Percentiles rank a stretch among this genome's conserved stretches.
Conservation (phyloP, 2,888 invertebrate genomes). For the Oscheius sp. region DNA sequence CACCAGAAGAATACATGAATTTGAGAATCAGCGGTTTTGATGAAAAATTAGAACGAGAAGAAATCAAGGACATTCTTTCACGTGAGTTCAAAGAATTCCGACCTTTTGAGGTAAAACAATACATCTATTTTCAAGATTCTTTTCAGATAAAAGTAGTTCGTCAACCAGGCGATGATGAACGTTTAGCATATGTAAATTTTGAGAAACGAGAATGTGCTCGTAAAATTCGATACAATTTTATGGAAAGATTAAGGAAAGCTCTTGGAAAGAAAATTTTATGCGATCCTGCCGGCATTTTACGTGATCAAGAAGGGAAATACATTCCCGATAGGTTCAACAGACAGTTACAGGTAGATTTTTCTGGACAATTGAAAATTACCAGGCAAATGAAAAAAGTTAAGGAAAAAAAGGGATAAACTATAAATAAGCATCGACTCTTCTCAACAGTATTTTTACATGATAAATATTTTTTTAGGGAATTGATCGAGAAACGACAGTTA, state of each 20-base stretch:
- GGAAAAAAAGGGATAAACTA: too few species aligned
- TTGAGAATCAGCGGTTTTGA: constrained; percentile 66
- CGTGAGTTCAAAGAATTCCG: constrained; percentile 60
- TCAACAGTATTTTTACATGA: too few species aligned
- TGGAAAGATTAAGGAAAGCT: constrained; percentile 51
- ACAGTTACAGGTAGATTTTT: constrained; percentile 46
- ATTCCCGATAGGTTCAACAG: constrained; percentile 68
- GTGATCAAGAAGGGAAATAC: constrained; percentile 69
- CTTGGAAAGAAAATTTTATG: constrained; percentile 62
- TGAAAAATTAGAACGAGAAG: constrained; percentile 57
- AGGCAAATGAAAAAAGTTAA: too few species aligned
- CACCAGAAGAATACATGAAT: constrained; percentile 69
- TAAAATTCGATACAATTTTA: constrained; percentile 51
- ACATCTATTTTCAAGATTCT: neutral
- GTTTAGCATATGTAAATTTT: constrained; percentile 70
- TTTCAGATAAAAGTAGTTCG: constrained; percentile 67
- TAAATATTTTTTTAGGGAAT: neutral
- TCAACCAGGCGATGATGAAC: constrained; percentile 65
- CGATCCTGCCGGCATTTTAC: constrained; percentile 69
- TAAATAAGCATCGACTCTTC: too few species aligned
- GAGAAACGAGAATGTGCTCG: constrained; percentile 61
- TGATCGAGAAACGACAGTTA: neutral
- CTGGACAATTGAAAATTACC: neutral
- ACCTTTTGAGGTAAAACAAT: constrained; percentile 62
- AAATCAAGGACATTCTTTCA: constrained; percentile 59